Conservation (phyloP, 2,888 invertebrate genomes). For the Phengaris alcon region DNA sequence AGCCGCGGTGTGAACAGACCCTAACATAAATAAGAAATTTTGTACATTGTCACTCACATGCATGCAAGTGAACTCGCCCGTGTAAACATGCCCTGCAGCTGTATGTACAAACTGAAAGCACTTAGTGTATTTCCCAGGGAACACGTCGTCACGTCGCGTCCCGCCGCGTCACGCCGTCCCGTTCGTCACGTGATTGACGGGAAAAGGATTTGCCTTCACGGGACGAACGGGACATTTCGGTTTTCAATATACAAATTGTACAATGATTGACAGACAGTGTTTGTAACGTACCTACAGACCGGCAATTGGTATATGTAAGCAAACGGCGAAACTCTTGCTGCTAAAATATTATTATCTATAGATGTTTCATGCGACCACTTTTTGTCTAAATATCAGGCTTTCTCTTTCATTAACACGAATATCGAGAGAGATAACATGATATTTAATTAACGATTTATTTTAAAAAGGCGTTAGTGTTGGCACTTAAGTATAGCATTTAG, state of each 20-base stretch:
- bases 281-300: neutral
- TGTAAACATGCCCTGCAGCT: conserved; percentile 44
- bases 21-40: no score
- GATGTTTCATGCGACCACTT: no score
- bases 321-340: no score
- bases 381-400: no score
- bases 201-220: conserved; percentile 42
- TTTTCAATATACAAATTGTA: conserved; percentile 1
- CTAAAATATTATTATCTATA: no score
- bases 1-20: no score
- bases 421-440: no score
- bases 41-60: neutral
- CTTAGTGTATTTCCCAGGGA: conserved; percentile 50
- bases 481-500: no score
- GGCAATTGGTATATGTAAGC: no score
- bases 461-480: no score
- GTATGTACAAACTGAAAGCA: conserved; percentile 44
- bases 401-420: no score
- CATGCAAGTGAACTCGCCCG: conserved; percentile 26
- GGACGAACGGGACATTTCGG: conserved; percentile 30
- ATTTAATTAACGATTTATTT: no score
- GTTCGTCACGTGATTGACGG: conserved; percentile 43
- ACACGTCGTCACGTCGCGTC: conserved; percentile 39
- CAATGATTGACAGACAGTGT: neutral
- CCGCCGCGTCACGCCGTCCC: conserved; percentile 27